Evolutionary conservation across 2,113 vertebrate species (phyloP).

Genomic region (Cephalopholis sonnerati): DNA sequence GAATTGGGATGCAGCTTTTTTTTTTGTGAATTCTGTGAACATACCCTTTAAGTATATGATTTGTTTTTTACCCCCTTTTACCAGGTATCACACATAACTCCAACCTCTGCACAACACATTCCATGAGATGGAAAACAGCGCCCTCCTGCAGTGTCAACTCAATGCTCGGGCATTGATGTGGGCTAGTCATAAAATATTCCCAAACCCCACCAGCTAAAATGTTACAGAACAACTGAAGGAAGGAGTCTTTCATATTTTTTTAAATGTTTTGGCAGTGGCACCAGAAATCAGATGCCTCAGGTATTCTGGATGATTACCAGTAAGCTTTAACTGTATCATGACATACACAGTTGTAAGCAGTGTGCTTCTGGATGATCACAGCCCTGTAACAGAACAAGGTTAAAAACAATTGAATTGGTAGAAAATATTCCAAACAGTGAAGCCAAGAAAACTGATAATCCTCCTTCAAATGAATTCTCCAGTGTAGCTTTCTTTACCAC

Average conservation of each 20-base stretch:
- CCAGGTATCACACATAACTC: not conserved
- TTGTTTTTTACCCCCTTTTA: not conserved
- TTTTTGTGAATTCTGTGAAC: not conserved
- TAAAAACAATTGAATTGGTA: constrained; percentile 31
- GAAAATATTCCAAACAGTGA: constrained; percentile 9
- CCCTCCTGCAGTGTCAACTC: not conserved
- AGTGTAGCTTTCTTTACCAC: not conserved
- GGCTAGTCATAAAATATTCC: not conserved
- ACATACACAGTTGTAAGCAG: constrained; percentile 12
- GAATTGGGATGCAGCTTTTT: not conserved
- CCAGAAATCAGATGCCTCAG: constrained; percentile 1
- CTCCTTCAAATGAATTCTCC: constrained; percentile 9
- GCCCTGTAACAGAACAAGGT: constrained; percentile 18
- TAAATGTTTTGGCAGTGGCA: constrained; percentile 16
- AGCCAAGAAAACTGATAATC: constrained; percentile 38
- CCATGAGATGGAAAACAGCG: not conserved
- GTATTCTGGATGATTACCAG: constrained; percentile 42
- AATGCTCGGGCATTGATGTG: not conserved
- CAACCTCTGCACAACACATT: not conserved
- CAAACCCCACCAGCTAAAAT: not conserved
- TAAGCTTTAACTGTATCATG: constrained; percentile 13
- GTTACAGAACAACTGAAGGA: not conserved
- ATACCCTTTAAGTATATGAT: not conserved
- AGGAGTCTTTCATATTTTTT: too few relatives aligned
- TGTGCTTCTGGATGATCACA: constrained; percentile 26